phyloP scores from a whole-genome alignment of 2,113 vertebrate genomes.

The Pangasianodon hypophthalmus region DNA sequence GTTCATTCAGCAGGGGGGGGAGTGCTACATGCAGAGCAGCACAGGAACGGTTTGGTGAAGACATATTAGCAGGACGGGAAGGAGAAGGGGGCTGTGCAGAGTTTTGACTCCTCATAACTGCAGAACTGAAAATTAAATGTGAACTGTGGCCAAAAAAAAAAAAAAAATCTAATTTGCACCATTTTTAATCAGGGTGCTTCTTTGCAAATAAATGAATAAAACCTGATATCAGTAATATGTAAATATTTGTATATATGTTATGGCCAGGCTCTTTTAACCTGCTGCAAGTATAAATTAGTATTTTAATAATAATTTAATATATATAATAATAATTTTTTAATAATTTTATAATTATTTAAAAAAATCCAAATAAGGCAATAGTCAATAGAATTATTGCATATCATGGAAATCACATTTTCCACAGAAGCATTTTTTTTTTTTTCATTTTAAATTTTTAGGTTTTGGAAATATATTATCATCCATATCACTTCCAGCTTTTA shows the following conservation, averaged over 20 bases:
- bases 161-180: not conserved
- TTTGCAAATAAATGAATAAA: not conserved
- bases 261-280: not conserved
- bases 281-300: not conserved
- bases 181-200: not conserved
- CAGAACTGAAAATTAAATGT: not conserved
- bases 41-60: conserved; percentile 6
- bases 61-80: not conserved
- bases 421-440: too few species aligned
- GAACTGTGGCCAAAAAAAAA: not conserved
- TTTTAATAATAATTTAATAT: too few species aligned
- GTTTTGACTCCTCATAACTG: not conserved
- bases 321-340: too few species aligned
- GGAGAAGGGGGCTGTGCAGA: not conserved
- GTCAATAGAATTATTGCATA: too few species aligned
- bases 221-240: not conserved
- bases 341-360: too few species aligned
- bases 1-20: conserved; percentile 46
- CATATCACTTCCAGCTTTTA: not conserved
- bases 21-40: conserved; percentile 20
- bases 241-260: not conserved
- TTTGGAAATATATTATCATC: not conserved
- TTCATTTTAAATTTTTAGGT: too few species aligned
- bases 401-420: too few species aligned
- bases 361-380: too few species aligned